Conservation (phyloP, 2,888 invertebrate genomes). For the Epirrhoe alternata region DNA sequence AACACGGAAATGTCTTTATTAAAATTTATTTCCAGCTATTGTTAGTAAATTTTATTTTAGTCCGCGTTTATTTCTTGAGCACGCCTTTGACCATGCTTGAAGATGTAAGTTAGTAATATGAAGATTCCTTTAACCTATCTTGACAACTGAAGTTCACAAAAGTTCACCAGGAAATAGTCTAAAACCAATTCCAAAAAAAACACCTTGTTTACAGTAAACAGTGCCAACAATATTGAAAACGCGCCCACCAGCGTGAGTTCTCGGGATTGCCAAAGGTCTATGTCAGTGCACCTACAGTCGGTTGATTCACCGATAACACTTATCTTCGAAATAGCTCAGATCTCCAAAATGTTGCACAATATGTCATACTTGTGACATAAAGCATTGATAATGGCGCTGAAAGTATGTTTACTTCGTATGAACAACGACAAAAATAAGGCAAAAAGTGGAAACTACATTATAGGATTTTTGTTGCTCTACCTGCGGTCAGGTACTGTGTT, state of each 20-base stretch:
- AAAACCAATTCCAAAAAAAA: not conserved
- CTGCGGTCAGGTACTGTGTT: too few relatives aligned
- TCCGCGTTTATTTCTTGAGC: constrained; percentile 1
- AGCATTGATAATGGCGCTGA: not conserved
- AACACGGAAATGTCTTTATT: constrained; percentile 27
- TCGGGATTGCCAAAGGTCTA: constrained; percentile 58
- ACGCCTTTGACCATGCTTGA: not conserved
- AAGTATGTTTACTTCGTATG: not conserved
- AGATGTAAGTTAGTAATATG: not conserved
- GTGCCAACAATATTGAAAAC: not conserved
- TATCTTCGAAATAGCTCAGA: constrained; percentile 54
- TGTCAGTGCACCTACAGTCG: constrained; percentile 63
- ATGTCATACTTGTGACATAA: constrained; percentile 6
- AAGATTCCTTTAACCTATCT: not conserved
- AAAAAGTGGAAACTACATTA: not conserved
- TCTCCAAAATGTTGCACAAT: constrained; percentile 60
- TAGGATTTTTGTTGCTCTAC: not conserved
- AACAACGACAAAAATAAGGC: not conserved
- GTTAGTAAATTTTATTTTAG: constrained; percentile 18
- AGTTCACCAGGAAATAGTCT: not conserved
- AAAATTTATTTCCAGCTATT: constrained; percentile 8
- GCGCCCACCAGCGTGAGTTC: not conserved
- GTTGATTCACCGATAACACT: constrained; percentile 76
- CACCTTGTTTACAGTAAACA: not conserved
- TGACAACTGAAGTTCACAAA: not conserved